These are phyloP conservation scores for Leucoma salicis DNA, from an alignment of 2,888 invertebrate species.

Conservation along the genomic window DNA sequence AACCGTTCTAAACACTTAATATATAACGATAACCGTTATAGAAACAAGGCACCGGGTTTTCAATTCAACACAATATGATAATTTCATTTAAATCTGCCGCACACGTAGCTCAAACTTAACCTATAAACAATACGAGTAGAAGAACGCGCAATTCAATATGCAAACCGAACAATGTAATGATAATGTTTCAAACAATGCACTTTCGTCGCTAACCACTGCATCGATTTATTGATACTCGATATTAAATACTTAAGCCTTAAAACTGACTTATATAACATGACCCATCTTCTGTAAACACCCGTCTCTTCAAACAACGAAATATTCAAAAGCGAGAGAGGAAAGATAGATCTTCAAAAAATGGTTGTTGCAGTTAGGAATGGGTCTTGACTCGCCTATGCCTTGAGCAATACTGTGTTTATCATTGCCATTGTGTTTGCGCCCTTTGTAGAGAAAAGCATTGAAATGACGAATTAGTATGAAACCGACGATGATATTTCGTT, in stretches of 20 bases:
- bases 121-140: slow-evolving; percentile 75
- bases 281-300: slow-evolving; percentile 36
- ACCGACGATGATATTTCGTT: slow-evolving; percentile 48
- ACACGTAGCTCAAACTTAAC: slow-evolving; percentile 60
- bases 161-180: slow-evolving; percentile 77
- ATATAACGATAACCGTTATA: no score
- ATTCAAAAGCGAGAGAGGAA: slow-evolving; percentile 22
- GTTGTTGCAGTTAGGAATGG: slow-evolving; percentile 44
- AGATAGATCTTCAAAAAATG: slow-evolving; percentile 43
- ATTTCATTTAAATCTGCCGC: slow-evolving; percentile 45
- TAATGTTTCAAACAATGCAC: slow-evolving; percentile 73
- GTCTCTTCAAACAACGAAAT: slow-evolving; percentile 19
- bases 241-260: slow-evolving; percentile 70
- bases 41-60: slow-evolving; percentile 15
- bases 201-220: slow-evolving; percentile 78
- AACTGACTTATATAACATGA: slow-evolving; percentile 49
- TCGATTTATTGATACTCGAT: slow-evolving; percentile 73
- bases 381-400: slow-evolving; percentile 59
- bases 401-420: slow-evolving; percentile 69
- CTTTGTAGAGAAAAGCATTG: slow-evolving; percentile 53
- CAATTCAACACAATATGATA: slow-evolving; percentile 21
- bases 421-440: slow-evolving; percentile 63
- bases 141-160: slow-evolving; percentile 78
- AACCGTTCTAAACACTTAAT: no score
- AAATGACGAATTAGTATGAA: slow-evolving; percentile 39